phyloP scores from a whole-genome alignment of 2,113 vertebrate genomes.

The Elgaria multicarinata region DNA sequence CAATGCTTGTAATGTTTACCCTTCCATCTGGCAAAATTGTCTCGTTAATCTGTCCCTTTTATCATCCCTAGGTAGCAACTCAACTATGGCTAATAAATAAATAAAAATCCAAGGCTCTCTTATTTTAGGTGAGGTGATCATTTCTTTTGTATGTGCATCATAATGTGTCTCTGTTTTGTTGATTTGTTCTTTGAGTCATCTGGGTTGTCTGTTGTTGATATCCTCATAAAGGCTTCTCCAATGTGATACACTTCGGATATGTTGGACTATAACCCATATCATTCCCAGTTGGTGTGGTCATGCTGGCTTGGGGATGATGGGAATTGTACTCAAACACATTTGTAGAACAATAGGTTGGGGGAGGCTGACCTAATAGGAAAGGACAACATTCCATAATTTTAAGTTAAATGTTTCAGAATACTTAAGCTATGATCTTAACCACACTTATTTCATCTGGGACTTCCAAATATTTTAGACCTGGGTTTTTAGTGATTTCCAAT shows the following conservation, averaged over 20 bases:
- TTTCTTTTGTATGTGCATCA: slow-evolving; percentile 55
- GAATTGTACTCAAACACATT: not conserved
- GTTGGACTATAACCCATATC: no score
- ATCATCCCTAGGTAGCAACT: not conserved
- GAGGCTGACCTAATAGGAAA: not conserved
- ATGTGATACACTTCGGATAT: no score
- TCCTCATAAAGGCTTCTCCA: not conserved
- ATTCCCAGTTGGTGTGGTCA: no score
- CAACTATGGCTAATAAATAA: not conserved
- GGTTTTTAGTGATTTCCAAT: not conserved
- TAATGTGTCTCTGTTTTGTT: not conserved
- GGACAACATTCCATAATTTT: not conserved
- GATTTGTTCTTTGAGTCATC: slow-evolving; percentile 17
- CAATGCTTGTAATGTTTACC: not conserved
- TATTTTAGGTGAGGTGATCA: slow-evolving; percentile 34
- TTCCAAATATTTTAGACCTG: not conserved
- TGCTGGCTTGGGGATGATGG: not conserved
- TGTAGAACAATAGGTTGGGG: not conserved
- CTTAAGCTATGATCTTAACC: not conserved
- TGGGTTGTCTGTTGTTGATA: not conserved
- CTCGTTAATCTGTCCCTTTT: not conserved
- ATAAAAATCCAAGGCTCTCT: not conserved
- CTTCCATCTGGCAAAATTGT: not conserved
- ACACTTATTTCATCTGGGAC: not conserved
- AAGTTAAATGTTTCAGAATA: not conserved